Evolutionary conservation across 2,113 vertebrate genomes (phyloP).

Genomic region (Alosa alosa): DNA sequence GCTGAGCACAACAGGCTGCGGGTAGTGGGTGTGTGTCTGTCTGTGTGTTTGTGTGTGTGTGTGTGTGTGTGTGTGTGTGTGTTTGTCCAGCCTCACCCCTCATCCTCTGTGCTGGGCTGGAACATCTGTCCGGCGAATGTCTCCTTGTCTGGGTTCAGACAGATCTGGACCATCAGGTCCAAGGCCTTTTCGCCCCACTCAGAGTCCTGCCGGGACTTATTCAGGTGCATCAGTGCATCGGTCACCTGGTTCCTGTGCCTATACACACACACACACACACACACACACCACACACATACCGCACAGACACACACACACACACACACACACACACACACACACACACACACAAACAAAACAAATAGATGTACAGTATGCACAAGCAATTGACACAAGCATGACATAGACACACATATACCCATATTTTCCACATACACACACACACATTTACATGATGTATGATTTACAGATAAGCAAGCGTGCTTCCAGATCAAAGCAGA

Average conservation of each 20-base stretch:
- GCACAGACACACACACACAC: too few relatives aligned
- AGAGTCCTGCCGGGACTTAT: slow-evolving; percentile 63
- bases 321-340: too few relatives aligned
- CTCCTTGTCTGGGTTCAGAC: slow-evolving; percentile 70
- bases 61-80: neutral
- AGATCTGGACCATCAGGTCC: slow-evolving; percentile 68
- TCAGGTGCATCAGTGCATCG: slow-evolving; percentile 65
- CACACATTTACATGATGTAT: too few relatives aligned
- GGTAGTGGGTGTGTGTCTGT: too few relatives aligned
- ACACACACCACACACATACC: neutral
- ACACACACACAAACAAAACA: too few relatives aligned
- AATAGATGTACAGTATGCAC: too few relatives aligned
- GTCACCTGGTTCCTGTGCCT: slow-evolving; percentile 61
- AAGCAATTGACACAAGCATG: too few relatives aligned
- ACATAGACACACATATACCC: too few relatives aligned
- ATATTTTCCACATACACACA: too few relatives aligned
- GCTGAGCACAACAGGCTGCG: too few relatives aligned
- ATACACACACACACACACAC: neutral
- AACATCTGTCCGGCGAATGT: slow-evolving; percentile 67
- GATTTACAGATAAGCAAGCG: too few relatives aligned
- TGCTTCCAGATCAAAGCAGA: neutral
- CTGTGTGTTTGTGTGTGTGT: neutral
- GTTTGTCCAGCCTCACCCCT: slow-evolving; percentile 52
- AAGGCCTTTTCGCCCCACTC: slow-evolving; percentile 61
- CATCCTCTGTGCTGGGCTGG: slow-evolving; percentile 45